Evolutionary conservation across 2,113 vertebrate species (phyloP), one percentile per base, ranked within the genome.

Genomic region (Amblyopsis rosae): DNA sequence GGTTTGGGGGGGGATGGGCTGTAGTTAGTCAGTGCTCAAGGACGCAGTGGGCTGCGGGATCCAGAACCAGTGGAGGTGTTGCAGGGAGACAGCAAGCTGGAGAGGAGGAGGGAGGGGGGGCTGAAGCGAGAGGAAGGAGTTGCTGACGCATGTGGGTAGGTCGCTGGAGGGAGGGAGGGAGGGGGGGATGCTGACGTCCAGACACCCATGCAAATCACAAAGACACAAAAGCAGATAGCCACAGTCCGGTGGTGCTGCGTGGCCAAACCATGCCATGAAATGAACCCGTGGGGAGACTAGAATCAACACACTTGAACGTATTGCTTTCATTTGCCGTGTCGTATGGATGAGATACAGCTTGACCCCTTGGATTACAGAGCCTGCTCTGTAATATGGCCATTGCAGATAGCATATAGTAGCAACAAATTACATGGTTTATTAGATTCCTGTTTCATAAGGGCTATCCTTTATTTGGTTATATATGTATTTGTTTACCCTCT

Each of bases 101-200:
- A 78, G 66, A 73, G 73, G 82, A n/a, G 17, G 73, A 33, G 67
- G 26, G 46, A 69, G 73, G 82, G 68, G 70, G 11, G 19, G 56
- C 56, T 58, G 12, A 26, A 19, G 56, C 19, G 56, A 12, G 56
- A 58, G 19, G 56, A 16, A 71, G 62, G 61, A 65, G 70, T 72
- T 89, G 83, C 87, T 92, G 91, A 92, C 84, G 91, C 88, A 92
- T 85, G 80, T 86, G 53, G 62, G 70, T 41, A 76, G 66, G 77
- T 49, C 71, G 79, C 72, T 67, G 84, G 76, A 63, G 72, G 77
- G 60, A n/a, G 67, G 57, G 65, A 26, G 9, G 47, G 46, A 50
- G 63, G 13, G 32, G 15, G 53, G 50, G 54, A 69, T 61, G 75
- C 84, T 92, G 91, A 92, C 88, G 88, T 91, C 81, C 84, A 83